A percentile compares a stretch with the other conserved stretches of the same genome.
Conservation (phyloP, 2,113 vertebrate species). For the Plotosus lineatus region DNA sequence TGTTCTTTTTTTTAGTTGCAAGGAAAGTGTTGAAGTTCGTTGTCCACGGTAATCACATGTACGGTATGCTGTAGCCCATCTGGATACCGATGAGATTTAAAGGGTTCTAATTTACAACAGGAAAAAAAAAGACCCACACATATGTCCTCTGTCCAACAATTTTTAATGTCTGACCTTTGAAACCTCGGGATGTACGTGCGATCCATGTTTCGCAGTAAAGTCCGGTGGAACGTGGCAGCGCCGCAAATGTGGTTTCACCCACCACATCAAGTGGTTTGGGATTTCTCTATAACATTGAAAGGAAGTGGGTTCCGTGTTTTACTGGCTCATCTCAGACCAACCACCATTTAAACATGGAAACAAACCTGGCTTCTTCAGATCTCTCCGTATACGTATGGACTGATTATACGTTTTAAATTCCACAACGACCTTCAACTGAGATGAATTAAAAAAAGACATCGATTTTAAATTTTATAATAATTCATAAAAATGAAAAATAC, state of each 20-base stretch:
- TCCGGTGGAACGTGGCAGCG: background rate
- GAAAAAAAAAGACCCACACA: slow-evolving; percentile 5
- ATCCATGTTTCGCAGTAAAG: background rate
- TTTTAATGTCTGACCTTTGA: background rate
- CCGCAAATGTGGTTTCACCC: background rate
- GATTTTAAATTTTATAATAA: background rate
- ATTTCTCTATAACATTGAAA: background rate
- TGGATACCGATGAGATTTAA: background rate
- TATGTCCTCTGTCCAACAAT: background rate
- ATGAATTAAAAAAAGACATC: background rate
- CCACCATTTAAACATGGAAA: background rate
- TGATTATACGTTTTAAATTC: background rate
- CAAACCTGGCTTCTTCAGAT: background rate
- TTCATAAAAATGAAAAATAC: background rate
- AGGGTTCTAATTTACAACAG: background rate
- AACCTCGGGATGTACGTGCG: background rate
- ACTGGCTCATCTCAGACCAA: background rate
- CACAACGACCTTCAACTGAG: background rate
- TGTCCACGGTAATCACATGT: background rate
- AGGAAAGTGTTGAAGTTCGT: background rate
- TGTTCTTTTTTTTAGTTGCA: background rate
- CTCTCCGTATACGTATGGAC: too few species aligned
- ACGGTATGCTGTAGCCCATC: background rate
- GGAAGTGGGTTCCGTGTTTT: background rate
- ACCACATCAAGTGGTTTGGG: slow-evolving; percentile 10